Evolutionary conservation across 2,888 invertebrate species (phyloP), one percentile per base, ranked within the genome.

Genomic region (Pantelozetes paolii): DNA sequence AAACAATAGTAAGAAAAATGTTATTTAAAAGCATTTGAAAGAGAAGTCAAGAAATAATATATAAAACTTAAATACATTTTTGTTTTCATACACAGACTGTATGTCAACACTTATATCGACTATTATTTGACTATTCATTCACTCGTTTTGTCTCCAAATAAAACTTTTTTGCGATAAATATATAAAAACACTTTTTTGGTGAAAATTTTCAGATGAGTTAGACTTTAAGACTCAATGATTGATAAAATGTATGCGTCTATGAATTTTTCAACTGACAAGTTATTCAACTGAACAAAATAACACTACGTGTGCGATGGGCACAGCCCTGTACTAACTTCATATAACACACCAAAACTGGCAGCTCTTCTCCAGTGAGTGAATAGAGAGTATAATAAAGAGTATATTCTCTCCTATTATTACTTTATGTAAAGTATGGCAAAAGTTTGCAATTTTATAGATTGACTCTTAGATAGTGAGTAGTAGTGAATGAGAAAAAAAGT

Each of bases 341-440:
- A 36, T 36, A 36, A 8, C 36, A 36, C 36, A 9, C 5, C 36
- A 36, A 45, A 45, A 9, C 45, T 11, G 45, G 2, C 36, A 45
- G 11, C 15, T 57, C 28, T 54, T 54, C 54, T 26, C 2, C 57
- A 57, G 15, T 15, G 15, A 45, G 15, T 6, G 15, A 9, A 13
- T 13, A 45, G 15, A 57, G 54, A 23, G 15, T 57, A 57, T 57
- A 57, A 57, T 57, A 57, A 57, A 57, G 57, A 57, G n/a, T n/a
- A 57, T 57, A 57, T 57, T 57, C 57, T 57, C 8, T 28, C 28
- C 57, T 57, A 30, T 57, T 26, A 57, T 57, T 64, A 64, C 40
- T 40, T 36, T 64, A 64, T 64, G 64, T 20, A 64, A 64, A 64
- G 64, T 40, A 64, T 64, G 64, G 36, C n/a, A 64, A 64, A 64